Percentiles rank a stretch among this genome's conserved stretches.
Evolutionary conservation across 2,113 vertebrate genomes (phyloP).

Genomic region (Pterocles orientalis): DNA sequence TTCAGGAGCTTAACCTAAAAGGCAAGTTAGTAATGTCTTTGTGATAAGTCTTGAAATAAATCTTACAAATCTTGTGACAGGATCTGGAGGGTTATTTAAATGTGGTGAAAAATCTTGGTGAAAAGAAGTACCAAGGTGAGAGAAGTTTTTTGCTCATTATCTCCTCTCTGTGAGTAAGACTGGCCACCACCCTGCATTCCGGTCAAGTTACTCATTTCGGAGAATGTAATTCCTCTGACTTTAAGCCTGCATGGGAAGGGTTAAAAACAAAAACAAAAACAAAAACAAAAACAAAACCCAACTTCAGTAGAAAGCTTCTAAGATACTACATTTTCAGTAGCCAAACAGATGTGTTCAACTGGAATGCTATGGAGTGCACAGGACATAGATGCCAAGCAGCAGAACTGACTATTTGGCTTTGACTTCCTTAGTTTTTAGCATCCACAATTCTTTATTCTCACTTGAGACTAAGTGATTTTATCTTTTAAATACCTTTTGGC

Average conservation of each 20-base stretch:
- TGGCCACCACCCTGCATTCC: background rate
- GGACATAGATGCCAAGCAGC: background rate
- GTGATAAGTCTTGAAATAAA: background rate
- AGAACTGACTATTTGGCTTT: background rate
- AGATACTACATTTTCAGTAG: background rate
- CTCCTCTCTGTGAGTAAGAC: background rate
- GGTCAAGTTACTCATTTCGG: background rate
- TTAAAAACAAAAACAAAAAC: background rate
- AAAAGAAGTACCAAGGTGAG: background rate
- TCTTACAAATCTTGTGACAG: background rate
- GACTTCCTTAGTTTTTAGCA: background rate
- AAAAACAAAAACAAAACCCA: background rate
- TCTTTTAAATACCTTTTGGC: background rate
- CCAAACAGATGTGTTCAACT: background rate
- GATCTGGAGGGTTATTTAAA: background rate
- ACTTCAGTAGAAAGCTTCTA: background rate
- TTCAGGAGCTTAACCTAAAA: background rate
- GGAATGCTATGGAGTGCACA: background rate
- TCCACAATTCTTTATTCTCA: background rate
- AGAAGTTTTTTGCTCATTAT: background rate
- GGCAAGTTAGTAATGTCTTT: background rate
- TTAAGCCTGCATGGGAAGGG: background rate
- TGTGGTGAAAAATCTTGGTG: background rate
- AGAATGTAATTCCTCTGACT: background rate
- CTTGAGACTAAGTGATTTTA: background rate